Base-by-base conservation (phyloP, 1,140 invertebrate species). In the Papilio xuthus region DNA sequence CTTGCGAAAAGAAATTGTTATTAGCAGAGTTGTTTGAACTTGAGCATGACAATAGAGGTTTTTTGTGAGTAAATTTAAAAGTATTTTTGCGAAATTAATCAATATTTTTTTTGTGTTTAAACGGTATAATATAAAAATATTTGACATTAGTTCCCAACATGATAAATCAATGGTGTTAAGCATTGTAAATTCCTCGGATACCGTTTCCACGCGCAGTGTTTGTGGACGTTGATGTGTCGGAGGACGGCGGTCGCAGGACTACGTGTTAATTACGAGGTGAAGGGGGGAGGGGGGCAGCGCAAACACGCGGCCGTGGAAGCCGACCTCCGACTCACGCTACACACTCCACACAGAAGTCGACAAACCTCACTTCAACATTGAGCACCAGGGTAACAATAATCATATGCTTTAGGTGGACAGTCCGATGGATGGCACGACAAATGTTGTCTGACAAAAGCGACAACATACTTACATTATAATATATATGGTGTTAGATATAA, bases 301-400 rank as follows among this genome's bases (percentile, higher is more conserved):
- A 76, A 76, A 76, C 74, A 76, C 28, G 53, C 50, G 53, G 50
- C 74, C 74, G 74, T 76, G 74, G 74, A 75, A 76, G 53, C 50
- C 53, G 28, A 26, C 72, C 20, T 56, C 26, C 37, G 32, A 4
- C 42, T 8, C 18, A 53, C n/a, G 50, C 18, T 53, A 53, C 50
- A 47, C 44, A 74, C 50, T 50, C 72, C 37, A 76, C 53, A 76
- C 74, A 76, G 53, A 63, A 76, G 74, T 76, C 50, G 74, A 76
- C 74, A 76, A 76, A 76, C 28, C 53, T 60, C 20, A 32, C 53
- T 60, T 12, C 28, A 32, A 23, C 26, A 63, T 18, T n/a, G 26
- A 23, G 42, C 18, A n/a, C 4, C 56, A 60, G 74, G 50, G 74
- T 76, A 15, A 18, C 74, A 53, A 60, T 1, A 15, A 20, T 3